phyloP scores from a whole-genome alignment of 2,888 invertebrate species.

The Tenthredo amoena region DNA sequence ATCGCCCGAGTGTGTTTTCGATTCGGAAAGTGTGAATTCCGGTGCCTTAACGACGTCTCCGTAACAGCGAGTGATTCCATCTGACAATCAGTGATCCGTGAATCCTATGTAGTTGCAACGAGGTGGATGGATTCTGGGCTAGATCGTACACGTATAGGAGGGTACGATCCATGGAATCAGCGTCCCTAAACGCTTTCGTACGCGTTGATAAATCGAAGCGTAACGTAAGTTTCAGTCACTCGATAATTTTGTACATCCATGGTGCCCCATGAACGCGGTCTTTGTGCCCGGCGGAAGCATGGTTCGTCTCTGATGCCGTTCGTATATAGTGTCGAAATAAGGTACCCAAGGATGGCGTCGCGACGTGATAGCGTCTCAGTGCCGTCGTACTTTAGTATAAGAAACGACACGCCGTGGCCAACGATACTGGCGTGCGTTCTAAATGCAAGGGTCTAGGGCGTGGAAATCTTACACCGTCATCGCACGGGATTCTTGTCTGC shows the following conservation, averaged over 20 bases:
- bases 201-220: conserved; percentile 51
- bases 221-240: conserved; percentile 47
- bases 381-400: conserved; percentile 17
- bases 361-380: conserved; percentile 21
- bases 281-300: conserved; percentile 75
- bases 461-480: conserved; percentile 62
- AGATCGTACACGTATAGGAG: background rate
- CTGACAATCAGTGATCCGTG: conserved; percentile 30
- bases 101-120: conserved; percentile 25
- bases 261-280: conserved; percentile 70
- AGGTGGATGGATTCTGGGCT: background rate
- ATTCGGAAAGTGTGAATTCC: background rate
- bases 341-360: conserved; percentile 35
- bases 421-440: conserved; percentile 53
- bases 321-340: background rate
- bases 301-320: conserved; percentile 71
- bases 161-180: background rate
- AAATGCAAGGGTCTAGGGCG: conserved; percentile 56
- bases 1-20: background rate
- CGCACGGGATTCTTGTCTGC: conserved; percentile 45
- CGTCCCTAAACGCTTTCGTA: conserved; percentile 48
- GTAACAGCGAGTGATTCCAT: conserved; percentile 4
- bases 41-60: background rate
- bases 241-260: conserved; percentile 43
- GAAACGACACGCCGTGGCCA: conserved; percentile 56